These are phyloP conservation scores for Sebastiscus albofasciatus DNA, from an alignment of 2,797 vertebrate species.

Conservation along the genomic window DNA sequence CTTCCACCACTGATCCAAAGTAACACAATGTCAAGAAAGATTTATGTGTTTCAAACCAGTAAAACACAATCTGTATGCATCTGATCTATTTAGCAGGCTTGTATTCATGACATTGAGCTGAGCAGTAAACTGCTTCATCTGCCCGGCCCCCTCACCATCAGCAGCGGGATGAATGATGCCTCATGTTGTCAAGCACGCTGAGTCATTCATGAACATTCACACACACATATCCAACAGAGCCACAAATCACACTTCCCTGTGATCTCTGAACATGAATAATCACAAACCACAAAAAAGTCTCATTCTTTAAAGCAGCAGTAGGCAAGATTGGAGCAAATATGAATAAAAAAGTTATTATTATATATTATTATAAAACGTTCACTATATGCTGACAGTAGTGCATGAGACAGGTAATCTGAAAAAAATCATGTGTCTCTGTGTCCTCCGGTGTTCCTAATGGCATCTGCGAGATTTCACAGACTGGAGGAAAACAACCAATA, in stretches of 20 bases:
- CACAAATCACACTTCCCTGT: not conserved
- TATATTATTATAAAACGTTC: no score
- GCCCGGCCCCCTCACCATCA: not conserved
- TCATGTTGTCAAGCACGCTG: constrained; percentile 11
- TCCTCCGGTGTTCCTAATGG: no score
- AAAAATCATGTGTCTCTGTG: no score
- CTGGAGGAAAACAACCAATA: no score
- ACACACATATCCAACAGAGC: not conserved
- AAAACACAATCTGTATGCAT: constrained; percentile 18
- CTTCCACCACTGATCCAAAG: not conserved
- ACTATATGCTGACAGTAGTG: no score
- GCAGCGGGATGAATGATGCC: not conserved
- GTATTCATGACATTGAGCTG: constrained; percentile 18
- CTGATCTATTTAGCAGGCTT: constrained; percentile 2
- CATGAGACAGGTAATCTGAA: no score
- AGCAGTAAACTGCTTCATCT: constrained; percentile 6
- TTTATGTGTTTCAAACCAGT: constrained; percentile 11
- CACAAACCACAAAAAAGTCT: constrained; percentile 1
- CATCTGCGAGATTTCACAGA: no score
- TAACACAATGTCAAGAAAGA: not conserved
- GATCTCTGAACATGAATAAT: constrained; percentile 4
- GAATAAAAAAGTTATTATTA: no score
- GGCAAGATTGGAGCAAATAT: no score
- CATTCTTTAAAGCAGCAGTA: not conserved
- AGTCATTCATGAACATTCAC: not conserved